Percentiles rank a stretch among this genome's conserved stretches.
Evolutionary conservation across 2,113 vertebrate genomes (phyloP).

Genomic region (Spizaetus ornatus): DNA sequence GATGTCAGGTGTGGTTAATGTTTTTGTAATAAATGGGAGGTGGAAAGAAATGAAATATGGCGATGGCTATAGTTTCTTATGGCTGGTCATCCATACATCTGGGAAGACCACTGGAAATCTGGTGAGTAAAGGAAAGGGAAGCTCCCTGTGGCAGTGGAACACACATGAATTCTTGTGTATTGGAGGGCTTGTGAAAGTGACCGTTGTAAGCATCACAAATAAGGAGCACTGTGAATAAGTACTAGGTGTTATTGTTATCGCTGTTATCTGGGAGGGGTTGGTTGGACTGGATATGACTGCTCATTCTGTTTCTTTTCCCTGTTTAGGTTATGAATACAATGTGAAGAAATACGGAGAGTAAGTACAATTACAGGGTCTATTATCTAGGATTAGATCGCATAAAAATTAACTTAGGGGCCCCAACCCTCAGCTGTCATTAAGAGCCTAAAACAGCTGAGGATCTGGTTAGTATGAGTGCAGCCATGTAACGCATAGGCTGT

Average conservation of each 20-base stretch:
- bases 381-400: neutral
- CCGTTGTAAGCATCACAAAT: fast-evolving
- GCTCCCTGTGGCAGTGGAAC: neutral
- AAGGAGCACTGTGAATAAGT: neutral
- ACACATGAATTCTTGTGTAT: neutral
- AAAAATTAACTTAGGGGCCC: neutral
- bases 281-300: neutral
- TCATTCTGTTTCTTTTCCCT: constrained; percentile 10
- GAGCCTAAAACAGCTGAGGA: neutral
- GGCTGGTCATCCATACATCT: neutral
- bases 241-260: neutral
- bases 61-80: neutral
- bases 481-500: neutral
- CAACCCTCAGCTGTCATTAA: neutral
- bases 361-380: neutral
- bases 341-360: constrained; percentile 65
- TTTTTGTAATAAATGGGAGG: neutral
- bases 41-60: neutral
- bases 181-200: neutral
- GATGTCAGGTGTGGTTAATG: neutral
- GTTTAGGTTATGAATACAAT: constrained; percentile 51
- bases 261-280: neutral
- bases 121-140: neutral
- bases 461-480: neutral
- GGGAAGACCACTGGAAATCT: neutral